phyloP scores from a whole-genome alignment of 2,113 vertebrate species.

The Sminthopsis crassicaudata region DNA sequence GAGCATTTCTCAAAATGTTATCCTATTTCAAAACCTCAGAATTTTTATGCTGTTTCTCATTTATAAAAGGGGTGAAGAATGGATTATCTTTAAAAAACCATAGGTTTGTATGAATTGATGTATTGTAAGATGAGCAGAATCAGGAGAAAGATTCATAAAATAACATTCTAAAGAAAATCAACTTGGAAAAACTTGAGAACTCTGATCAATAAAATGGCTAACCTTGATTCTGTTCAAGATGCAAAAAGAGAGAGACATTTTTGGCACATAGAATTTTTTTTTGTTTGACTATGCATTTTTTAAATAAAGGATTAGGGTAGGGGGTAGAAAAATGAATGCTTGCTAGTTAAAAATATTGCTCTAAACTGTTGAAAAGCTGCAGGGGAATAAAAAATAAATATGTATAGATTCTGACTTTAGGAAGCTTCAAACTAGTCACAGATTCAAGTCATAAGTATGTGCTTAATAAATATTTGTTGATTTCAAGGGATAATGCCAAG shows the following conservation, averaged over 20 bases:
- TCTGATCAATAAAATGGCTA: neutral
- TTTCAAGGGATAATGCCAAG: neutral
- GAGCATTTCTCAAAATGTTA: neutral
- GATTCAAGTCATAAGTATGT: neutral
- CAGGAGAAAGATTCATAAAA: neutral
- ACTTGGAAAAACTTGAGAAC: neutral
- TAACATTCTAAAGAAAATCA: neutral
- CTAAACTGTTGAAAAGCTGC: neutral
- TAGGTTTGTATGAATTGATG: neutral
- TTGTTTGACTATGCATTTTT: neutral
- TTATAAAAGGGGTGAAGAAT: neutral
- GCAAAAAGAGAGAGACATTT: neutral
- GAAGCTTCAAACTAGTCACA: neutral
- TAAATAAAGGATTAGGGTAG: neutral
- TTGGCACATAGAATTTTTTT: neutral
- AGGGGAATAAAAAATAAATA: neutral
- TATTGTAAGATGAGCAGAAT: neutral
- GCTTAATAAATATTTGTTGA: neutral
- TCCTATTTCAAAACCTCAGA: neutral
- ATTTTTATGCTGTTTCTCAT: neutral
- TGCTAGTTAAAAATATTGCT: neutral
- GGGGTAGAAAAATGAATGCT: neutral
- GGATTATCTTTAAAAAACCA: neutral
- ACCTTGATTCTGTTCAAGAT: neutral
- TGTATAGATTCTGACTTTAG: neutral